Base-by-base conservation (phyloP, 2,888 invertebrate genomes). In the Amaurobius ferox region DNA sequence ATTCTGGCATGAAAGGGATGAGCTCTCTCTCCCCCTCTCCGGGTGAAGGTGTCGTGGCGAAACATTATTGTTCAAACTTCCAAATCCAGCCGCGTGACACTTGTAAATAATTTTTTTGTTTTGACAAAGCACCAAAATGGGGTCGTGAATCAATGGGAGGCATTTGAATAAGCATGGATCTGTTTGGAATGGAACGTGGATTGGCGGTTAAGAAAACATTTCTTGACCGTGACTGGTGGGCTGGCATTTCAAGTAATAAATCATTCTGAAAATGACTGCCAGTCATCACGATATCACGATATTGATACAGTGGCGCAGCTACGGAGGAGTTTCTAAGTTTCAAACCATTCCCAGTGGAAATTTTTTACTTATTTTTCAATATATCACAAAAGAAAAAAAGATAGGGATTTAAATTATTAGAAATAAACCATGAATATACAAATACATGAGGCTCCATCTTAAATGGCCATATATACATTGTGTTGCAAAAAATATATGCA, bases 141-240 rank as follows among this genome's bases (percentile, higher is more conserved):
- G 55, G 55, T 55, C 55, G 23, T 23, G 16, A 2, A 55, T 5
- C 55, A 55, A 23, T 23, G 55, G 23, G 23, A 23, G 23, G 9
- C 44, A 55, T 55, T 55, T 55, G 23, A 19, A 55, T 55, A 23
- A 5, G 23, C 23, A 1, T 23, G 23, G 19, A 23, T 55, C 23
- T 5, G 6, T 35, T 5, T 9, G 35, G 35, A 9, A 35, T 35
- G 55, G 55, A 23, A 55, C 23, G 55, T 55, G 55, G 6, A 55
- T 55, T 55, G 55, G 55, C 55, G 55, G 55, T 55, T 23, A 11
- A 55, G 23, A 55, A 55, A 55, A 55, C 55, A 55, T 5, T 2
- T 5, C n/a, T 55, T 55, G 55, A 55, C 55, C 55, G 55, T 55
- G 55, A 55, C 23, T 55, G 1, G 55, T 55, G 55, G 55, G 55